Base-by-base conservation (phyloP, 2,797 vertebrate genomes). In the Sebastes vulpes region DNA sequence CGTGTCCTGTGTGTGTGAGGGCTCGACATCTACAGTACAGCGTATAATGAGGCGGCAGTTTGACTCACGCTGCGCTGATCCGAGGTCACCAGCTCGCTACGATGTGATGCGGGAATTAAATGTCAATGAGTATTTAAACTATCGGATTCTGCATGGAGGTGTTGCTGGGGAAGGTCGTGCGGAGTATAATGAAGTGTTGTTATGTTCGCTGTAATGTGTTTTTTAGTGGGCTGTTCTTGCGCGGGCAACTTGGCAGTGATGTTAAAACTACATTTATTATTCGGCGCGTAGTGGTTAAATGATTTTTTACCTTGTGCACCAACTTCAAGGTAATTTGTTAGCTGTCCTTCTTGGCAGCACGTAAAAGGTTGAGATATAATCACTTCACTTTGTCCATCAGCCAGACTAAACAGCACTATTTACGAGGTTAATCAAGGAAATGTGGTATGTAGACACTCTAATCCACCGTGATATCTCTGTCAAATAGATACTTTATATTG, bases 51-150 rank as follows among this genome's bases (percentile, higher is more conserved):
- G 56, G 74, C 26, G 0, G 54, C 79, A 59, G 66, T 52, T 29
- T 54, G 48, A 46, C 72, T 75, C 63, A 23, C 16, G 28, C 54
- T 1, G 52, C 79, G 50, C 46, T 35, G 20, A 70, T 61, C 14
- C 0, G 63, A 77, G 82, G 83, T 85, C 76, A 72, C 52, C 56
- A 5, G 69, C 70, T 82, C 21, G 7, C 26, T 56, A 18, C 7
- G 59, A 83, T 77, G 42, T 72, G 82, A 77, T 88, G 66, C 75
- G 18, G 60, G 53, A 82, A 84, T 81, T 73, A 89, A 90, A 92
- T 88, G 89, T 90, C 85, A 92, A 82, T 81, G 83, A 84, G 42
- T 67, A 29, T 89, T 90, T 89, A 83, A 89, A 86, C 59, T 48
- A 56, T 77, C 20, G 16, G 68, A 79, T 77, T 84, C 23, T 50